Conservation (phyloP, 2,797 vertebrate genomes). For the Megaceryle alcyon region DNA sequence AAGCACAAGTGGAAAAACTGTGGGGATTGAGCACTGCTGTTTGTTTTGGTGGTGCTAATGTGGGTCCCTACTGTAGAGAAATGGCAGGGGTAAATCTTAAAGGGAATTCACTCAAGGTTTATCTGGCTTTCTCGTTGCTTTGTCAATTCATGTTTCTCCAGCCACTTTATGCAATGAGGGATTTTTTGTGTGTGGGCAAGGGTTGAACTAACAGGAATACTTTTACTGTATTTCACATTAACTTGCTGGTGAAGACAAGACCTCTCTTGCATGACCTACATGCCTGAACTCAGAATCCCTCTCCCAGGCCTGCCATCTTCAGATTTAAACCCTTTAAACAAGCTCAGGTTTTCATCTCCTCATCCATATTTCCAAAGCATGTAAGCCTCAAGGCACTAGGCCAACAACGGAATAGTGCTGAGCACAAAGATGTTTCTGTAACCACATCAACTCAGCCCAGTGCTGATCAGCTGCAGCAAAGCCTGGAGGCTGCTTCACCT, state of each 20-base stretch:
- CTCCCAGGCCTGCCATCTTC: conserved; percentile 60
- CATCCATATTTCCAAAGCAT: conserved; percentile 63
- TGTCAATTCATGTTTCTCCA: conserved; percentile 19
- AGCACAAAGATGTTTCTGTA: conserved; percentile 68
- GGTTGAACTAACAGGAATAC: conserved; percentile 31
- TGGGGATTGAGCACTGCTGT: background rate
- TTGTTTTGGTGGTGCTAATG: background rate
- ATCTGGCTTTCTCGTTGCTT: background rate
- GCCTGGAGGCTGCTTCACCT: conserved; percentile 13
- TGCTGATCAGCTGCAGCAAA: conserved; percentile 33
- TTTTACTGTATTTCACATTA: conserved; percentile 31
- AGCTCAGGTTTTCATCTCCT: conserved; percentile 63
- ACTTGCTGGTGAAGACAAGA: conserved; percentile 57
- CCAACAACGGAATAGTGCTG: conserved; percentile 59
- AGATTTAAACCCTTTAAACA: conserved; percentile 64
- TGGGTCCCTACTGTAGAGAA: background rate
- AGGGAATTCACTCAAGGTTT: background rate
- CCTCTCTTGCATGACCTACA: conserved; percentile 44
- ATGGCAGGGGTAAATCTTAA: background rate
- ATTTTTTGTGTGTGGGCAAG: background rate
- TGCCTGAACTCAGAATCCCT: conserved; percentile 53
- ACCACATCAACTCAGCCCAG: conserved; percentile 50
- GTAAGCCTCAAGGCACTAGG: conserved; percentile 63
- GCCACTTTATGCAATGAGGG: background rate
- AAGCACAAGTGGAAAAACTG: background rate